phyloP scores from a whole-genome alignment of 1,140 invertebrate species.

The Alviniconcha marisindica region DNA sequence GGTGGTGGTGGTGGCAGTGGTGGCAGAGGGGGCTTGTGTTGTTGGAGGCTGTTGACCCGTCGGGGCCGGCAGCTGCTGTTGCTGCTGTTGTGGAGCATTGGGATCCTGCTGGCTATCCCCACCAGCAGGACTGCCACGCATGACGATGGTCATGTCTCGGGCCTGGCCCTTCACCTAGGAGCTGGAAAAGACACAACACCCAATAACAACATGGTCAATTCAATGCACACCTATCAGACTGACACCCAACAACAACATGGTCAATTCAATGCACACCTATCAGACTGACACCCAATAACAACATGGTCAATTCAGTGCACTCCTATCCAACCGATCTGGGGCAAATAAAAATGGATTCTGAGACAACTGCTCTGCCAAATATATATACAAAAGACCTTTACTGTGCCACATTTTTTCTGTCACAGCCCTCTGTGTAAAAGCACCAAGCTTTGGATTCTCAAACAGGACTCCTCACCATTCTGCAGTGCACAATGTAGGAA shows the following conservation, averaged over 20 bases:
- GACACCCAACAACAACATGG: neutral
- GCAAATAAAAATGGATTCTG: too few relatives aligned
- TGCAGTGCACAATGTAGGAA: too few relatives aligned
- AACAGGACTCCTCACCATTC: too few relatives aligned
- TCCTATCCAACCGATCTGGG: neutral
- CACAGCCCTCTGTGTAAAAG: too few relatives aligned
- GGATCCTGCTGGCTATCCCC: slow-evolving; percentile 73
- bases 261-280: neutral
- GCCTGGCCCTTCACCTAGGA: slow-evolving; percentile 27
- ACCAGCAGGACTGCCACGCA: slow-evolving; percentile 68
- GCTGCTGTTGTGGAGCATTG: slow-evolving; percentile 29
- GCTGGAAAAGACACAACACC: slow-evolving; percentile 27
- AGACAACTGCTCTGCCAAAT: too few relatives aligned
- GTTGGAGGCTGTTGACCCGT: neutral
- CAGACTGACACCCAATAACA: neutral
- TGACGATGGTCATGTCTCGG: slow-evolving; percentile 74
- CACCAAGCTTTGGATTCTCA: too few relatives aligned
- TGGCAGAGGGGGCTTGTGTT: neutral
- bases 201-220: too few relatives aligned
- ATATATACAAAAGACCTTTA: too few relatives aligned
- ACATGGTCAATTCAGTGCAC: too few relatives aligned
- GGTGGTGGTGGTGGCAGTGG: slow-evolving; percentile 41
- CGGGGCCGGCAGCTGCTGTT: neutral
- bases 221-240: neutral
- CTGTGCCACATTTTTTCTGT: too few relatives aligned